Conservation (phyloP, 1,140 invertebrate species). For the Drosophila punjabiensis region DNA sequence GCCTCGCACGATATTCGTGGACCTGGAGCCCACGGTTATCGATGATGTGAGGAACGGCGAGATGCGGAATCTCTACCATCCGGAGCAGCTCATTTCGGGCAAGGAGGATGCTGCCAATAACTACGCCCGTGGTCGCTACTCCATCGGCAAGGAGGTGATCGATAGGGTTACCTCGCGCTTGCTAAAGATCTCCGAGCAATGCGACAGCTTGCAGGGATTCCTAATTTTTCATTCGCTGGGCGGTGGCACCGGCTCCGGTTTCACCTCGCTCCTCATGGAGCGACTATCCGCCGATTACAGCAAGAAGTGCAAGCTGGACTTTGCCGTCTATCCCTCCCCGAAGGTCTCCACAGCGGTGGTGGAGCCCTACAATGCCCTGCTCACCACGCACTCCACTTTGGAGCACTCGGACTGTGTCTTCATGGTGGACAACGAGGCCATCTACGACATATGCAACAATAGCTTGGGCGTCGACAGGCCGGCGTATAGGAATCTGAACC, state of each 20-base stretch:
- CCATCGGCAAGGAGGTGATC: constrained; percentile 92
- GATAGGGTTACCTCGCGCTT: constrained; percentile 90
- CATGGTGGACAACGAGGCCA: constrained; percentile 94
- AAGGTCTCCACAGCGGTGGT: constrained; percentile 93
- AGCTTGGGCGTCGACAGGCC: constrained; percentile 90
- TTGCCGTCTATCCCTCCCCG: constrained; percentile 92
- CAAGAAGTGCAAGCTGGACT: constrained; percentile 90
- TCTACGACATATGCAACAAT: constrained; percentile 92
- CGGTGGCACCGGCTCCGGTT: constrained; percentile 92
- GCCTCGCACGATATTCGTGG: constrained; percentile 86
- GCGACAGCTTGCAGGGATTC: constrained; percentile 92
- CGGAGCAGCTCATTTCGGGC: constrained; percentile 90
- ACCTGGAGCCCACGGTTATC: constrained; percentile 86
- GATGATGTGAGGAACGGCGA: constrained; percentile 89
- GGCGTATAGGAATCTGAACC: constrained; percentile 91
- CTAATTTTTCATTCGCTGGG: constrained; percentile 94
- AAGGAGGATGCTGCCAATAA: constrained; percentile 94
- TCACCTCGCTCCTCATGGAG: constrained; percentile 90
- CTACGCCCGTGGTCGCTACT: constrained; percentile 92
- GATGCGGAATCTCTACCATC: constrained; percentile 89
- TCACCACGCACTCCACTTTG: constrained; percentile 92
- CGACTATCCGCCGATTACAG: constrained; percentile 88
- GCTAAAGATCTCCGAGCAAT: constrained; percentile 92
- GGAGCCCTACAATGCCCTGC: constrained; percentile 94
- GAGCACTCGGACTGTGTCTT: constrained; percentile 93